Evolutionary conservation across 2,888 invertebrate species (phyloP), one percentile per base, ranked within the genome.

Genomic region (Dolichopus griseipennis): DNA sequence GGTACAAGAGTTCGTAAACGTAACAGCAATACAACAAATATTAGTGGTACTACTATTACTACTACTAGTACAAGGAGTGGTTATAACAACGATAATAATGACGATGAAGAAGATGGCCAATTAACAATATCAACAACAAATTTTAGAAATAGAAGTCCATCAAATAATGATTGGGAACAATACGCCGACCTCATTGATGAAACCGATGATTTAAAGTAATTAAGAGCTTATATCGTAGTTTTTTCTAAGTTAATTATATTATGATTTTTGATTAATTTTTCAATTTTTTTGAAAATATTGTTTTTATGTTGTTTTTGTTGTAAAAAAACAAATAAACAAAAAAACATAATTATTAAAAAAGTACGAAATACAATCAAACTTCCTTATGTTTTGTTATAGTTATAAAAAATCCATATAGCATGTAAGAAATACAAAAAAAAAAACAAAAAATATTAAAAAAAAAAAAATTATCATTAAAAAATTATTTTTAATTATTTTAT

Each of bases 121-220:
- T 75, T 77, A 77, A 69, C 71, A 70, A 77, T 78, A 78, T 76
- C 79, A 71, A 78, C 77, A 76, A 75, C 71, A 34, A 73, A 71
- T 69, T 69, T 81, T 76, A 78, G 80, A 75, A 80, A 77, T 74
- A 79, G 81, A 72, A 75, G 78, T 69, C 75, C 71, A 70, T 72
- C 73, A 70, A 72, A 78, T 69, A 80, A 79, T 75, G 80, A 81
- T 76, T 81, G 81, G 81, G 80, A 78, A 75, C 80, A 81, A 74
- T 80, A 81, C 74, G 80, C 80, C 71, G 80, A 81, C 75, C 78
- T 81, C 74, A 81, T 81, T 75, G 81, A 81, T 77, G 80, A 81
- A 74, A 80, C 80, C 78, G 80, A 81, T 80, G 80, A 81, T 81
- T 81, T 81, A 81, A 81, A 81, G 80, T 81, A 81, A 81, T 81